Evolutionary conservation across 2,888 invertebrate genomes (phyloP), one percentile per base, ranked within the genome.

Genomic region (Drosophila siamana): DNA sequence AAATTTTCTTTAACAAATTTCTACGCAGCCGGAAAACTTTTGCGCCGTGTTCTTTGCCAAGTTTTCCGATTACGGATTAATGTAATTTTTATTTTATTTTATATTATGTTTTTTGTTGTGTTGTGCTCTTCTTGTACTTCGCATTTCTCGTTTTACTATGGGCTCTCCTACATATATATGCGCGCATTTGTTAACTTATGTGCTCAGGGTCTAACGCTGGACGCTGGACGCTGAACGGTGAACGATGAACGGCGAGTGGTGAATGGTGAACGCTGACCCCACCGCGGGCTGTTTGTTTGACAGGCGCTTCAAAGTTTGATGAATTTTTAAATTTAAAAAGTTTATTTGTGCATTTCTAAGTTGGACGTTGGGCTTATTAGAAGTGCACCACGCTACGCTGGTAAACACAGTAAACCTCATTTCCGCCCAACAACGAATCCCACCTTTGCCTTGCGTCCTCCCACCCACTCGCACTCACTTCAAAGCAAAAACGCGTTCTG

Each of bases 31-130:
- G 40, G 30, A 63, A 81, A 86, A 86, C 61, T 75, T 85, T 86
- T 84, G 38, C 63, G 55, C 62, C 71, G 59, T 71, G 57, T 71
- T 36, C 64, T 55, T 41, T 57, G 68, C 76, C 87, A 89, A 89
- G 86, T 89, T 89, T 89, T 89, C 88, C 89, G 89, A 89, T 89
- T 89, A 89, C 78, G 74, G 77, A 88, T 89, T 89, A 89, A 89
- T 86, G 82, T 87, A 86, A 87, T 89, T 86, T 89, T 67, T 66
- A 65, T 70, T 64, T 72, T 59, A 60, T 65, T 67, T 59, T 74
- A 67, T 65, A 55, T 59, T 50, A 43, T 46, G 69, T 52, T 60
- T 67, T 63, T 50, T 61, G 43, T n/a, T n/a, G n/a, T n/a, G n/a
- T n/a, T n/a, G n/a, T n/a, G n/a, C 59, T 46, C 36, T 6, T 48